phyloP scores from a whole-genome alignment of 2,797 vertebrate species.

The Rhabdophis nuchalis region DNA sequence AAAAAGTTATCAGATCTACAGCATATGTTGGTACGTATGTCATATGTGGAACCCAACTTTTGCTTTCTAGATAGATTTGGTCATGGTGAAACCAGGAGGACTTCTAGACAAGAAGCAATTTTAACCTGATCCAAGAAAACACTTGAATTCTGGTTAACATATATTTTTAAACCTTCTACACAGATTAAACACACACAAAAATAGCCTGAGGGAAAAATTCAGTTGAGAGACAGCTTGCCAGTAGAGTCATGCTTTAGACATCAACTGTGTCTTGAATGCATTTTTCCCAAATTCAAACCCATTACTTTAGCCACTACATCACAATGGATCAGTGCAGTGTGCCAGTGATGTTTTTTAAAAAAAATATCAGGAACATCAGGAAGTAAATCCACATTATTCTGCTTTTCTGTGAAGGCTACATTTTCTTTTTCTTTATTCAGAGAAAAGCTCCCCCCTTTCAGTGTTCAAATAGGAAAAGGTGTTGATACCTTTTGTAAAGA shows the following conservation, averaged over 20 bases:
- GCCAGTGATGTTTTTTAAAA: too few species aligned
- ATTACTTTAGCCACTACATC: neutral
- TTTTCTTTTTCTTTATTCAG: neutral
- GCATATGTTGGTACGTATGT: neutral
- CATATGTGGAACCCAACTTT: neutral
- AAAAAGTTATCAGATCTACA: neutral
- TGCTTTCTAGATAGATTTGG: neutral
- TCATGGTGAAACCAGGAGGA: neutral
- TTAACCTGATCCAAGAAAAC: neutral
- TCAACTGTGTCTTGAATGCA: neutral
- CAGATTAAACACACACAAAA: neutral
- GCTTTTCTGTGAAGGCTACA: neutral
- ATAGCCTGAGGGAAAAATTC: neutral
- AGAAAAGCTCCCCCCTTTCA: neutral
- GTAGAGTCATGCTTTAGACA: neutral
- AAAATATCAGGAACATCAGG: neutral
- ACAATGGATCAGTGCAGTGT: neutral
- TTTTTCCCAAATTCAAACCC: neutral
- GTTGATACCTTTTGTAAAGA: neutral
- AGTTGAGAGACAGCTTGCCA: neutral
- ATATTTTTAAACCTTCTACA: neutral
- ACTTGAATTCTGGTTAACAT: neutral
- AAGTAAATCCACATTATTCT: neutral
- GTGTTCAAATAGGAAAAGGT: neutral
- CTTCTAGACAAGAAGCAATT: neutral